Evolutionary conservation across 2,888 invertebrate genomes (phyloP).

Genomic region (Eupithecia subfuscata): DNA sequence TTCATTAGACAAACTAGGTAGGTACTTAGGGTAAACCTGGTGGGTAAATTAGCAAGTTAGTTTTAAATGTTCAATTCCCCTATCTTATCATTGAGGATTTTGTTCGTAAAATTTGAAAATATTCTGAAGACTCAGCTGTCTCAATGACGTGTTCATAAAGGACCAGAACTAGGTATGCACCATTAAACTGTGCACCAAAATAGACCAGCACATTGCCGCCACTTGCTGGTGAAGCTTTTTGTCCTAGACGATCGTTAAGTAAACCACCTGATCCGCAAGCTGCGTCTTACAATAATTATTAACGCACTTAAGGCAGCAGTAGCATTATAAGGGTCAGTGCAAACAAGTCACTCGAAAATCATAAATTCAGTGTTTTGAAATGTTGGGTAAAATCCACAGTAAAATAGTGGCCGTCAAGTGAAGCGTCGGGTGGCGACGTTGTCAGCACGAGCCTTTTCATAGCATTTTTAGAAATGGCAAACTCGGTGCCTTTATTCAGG

Average conservation of each 20-base stretch:
- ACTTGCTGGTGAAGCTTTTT: neutral
- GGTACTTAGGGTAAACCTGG: neutral
- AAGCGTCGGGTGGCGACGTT: neutral
- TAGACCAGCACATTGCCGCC: slow-evolving; percentile 22
- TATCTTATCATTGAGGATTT: neutral
- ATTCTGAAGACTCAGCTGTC: neutral
- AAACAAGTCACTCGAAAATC: neutral
- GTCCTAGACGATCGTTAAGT: slow-evolving; percentile 7
- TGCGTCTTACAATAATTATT: slow-evolving; percentile 29
- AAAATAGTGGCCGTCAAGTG: neutral
- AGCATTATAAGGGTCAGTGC: neutral
- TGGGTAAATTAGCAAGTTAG: neutral
- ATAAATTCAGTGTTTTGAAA: neutral
- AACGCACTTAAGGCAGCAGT: too few species aligned
- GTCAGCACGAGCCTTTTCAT: neutral
- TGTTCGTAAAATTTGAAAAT: neutral
- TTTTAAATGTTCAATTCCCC: neutral
- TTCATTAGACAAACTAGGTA: neutral
- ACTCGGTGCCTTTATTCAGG: neutral
- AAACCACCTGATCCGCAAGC: slow-evolving; percentile 31
- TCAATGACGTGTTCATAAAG: neutral
- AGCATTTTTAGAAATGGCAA: neutral
- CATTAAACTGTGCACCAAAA: slow-evolving; percentile 10
- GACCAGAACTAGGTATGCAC: neutral
- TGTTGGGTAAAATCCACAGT: too few species aligned